Percentiles rank a stretch among this genome's conserved stretches.
Evolutionary conservation across 2,113 vertebrate species (phyloP).

Genomic region (Pelusios castaneus): DNA sequence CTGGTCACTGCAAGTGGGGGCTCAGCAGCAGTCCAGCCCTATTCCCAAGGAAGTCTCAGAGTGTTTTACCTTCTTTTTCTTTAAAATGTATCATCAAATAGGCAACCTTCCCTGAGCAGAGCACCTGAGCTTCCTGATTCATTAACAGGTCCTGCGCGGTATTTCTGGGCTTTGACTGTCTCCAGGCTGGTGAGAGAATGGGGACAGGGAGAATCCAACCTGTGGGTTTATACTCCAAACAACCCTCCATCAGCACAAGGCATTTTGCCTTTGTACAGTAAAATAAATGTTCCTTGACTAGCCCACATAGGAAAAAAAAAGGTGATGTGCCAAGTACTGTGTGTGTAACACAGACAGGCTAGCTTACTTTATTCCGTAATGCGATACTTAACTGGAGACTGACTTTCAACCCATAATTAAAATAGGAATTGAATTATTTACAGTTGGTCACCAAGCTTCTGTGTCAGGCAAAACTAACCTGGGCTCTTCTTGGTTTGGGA

Average conservation of each 20-base stretch:
- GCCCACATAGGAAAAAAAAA: neutral
- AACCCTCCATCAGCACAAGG: neutral
- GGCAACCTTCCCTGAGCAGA: neutral
- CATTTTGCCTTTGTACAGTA: neutral
- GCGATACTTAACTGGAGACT: neutral
- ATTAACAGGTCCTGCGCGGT: neutral
- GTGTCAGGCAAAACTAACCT: neutral
- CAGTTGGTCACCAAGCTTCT: neutral
- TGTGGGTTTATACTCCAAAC: neutral
- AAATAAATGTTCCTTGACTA: neutral
- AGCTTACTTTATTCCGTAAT: neutral
- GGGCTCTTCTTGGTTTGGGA: neutral
- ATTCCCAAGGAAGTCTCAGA: neutral
- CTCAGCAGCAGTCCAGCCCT: accelerated
- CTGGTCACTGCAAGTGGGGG: accelerated
- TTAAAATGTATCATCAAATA: neutral
- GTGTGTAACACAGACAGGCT: neutral
- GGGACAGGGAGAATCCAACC: neutral
- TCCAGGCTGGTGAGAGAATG: neutral
- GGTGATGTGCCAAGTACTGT: neutral
- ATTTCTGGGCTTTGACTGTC: accelerated
- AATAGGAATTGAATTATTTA: neutral
- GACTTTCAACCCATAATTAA: neutral
- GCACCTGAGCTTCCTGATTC: accelerated
- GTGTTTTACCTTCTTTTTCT: neutral